These are phyloP conservation scores for Amphiprion percula DNA, from an alignment of 2,113 vertebrate species.

Conservation along the genomic window DNA sequence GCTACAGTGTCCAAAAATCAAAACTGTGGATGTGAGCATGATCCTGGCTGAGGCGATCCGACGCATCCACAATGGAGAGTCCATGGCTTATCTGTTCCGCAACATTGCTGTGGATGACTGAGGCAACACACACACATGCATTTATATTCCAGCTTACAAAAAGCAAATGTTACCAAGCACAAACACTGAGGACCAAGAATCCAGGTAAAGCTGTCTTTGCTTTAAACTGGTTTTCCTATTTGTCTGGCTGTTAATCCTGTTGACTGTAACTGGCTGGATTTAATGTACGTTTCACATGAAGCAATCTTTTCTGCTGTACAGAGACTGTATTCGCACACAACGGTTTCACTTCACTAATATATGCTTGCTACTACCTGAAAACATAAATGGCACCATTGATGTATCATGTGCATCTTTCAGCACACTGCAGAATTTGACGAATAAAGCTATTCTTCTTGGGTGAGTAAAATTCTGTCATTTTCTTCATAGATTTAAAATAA, in stretches of 20 bases:
- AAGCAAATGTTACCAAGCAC: slow-evolving; percentile 5
- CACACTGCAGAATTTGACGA: slow-evolving; percentile 28
- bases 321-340: slow-evolving; percentile 14
- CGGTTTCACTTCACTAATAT: slow-evolving; percentile 38
- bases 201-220: neutral
- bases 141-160: slow-evolving; percentile 10
- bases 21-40: slow-evolving; percentile 98
- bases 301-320: slow-evolving; percentile 15
- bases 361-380: slow-evolving; percentile 22
- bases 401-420: slow-evolving; percentile 6
- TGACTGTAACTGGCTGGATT: neutral
- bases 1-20: slow-evolving; percentile 98
- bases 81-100: slow-evolving; percentile 97
- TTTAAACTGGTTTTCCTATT: slow-evolving; percentile 24
- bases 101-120: slow-evolving; percentile 97
- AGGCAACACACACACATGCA: slow-evolving; percentile 37
- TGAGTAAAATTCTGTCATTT: neutral
- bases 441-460: slow-evolving; percentile 58
- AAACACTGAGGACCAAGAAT: slow-evolving; percentile 36
- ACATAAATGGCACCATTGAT: slow-evolving; percentile 21
- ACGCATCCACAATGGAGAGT: slow-evolving; percentile 97
- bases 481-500: neutral
- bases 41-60: slow-evolving; percentile 96
- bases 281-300: slow-evolving; percentile 22
- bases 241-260: slow-evolving; percentile 25